Evolutionary conservation across 2,888 invertebrate species (phyloP).

Genomic region (Eutolmus rufibarbis): DNA sequence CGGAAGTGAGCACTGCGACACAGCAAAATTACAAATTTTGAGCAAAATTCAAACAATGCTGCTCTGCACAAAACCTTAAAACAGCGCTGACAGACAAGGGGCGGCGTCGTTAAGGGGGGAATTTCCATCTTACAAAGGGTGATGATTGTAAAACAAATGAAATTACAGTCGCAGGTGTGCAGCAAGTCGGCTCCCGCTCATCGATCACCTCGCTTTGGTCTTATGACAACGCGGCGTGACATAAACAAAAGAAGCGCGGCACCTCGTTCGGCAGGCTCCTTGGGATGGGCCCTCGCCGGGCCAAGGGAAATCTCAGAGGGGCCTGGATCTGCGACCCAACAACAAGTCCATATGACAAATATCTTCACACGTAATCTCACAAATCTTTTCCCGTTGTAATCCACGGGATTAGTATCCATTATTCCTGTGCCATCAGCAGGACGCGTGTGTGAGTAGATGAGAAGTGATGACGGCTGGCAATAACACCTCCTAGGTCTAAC

Average conservation of each 20-base stretch:
- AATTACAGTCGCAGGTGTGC: constrained; percentile 33
- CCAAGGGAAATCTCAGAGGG: neutral
- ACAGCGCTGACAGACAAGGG: neutral
- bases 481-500: constrained; percentile 28
- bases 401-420: constrained; percentile 46
- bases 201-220: constrained; percentile 15
- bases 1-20: neutral
- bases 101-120: neutral
- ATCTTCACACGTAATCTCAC: constrained; percentile 46
- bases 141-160: constrained; percentile 31
- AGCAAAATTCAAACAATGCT: neutral
- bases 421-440: constrained; percentile 37
- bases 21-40: neutral
- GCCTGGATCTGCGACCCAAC: neutral
- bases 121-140: constrained; percentile 1
- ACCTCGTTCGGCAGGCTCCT: neutral
- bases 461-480: constrained; percentile 32
- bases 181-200: constrained; percentile 3
- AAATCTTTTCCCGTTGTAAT: constrained; percentile 46
- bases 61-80: neutral
- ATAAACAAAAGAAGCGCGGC: constrained; percentile 15
- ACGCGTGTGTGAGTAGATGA: neutral
- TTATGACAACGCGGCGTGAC: neutral
- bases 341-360: constrained; percentile 45
- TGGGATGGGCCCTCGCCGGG: neutral